Percentiles rank a stretch among this genome's conserved stretches.
Conservation (phyloP, 53 echinoderm and acorn worm genomes). For the Echinometra lucunter region DNA sequence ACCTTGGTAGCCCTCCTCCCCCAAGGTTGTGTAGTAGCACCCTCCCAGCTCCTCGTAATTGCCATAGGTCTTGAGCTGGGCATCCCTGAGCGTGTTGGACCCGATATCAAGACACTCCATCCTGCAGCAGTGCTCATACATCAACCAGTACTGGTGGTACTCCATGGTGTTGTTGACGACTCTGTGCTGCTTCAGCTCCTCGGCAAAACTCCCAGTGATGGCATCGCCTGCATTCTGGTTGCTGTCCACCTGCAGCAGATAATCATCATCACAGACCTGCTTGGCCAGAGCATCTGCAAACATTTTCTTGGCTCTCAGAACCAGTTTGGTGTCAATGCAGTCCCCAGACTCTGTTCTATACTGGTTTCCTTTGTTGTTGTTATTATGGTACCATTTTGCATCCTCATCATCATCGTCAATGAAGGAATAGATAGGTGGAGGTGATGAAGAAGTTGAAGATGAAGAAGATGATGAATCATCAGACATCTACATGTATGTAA, state of each 20-base stretch:
- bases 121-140: conserved; percentile 47
- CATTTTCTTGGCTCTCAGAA: not conserved
- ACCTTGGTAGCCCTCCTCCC: conserved; percentile 75
- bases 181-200: conserved; percentile 29
- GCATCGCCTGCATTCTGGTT: not conserved
- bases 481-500: not conserved
- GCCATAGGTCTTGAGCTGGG: conserved; percentile 56
- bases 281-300: not conserved
- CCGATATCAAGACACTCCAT: conserved; percentile 77
- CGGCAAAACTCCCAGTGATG: not conserved
- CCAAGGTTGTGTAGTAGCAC: conserved; percentile 72
- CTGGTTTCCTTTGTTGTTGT: not conserved
- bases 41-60: conserved; percentile 70
- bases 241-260: not conserved
- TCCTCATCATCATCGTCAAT: not conserved
- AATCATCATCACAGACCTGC: not conserved
- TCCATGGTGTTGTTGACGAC: not conserved
- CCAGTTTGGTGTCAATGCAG: not conserved
- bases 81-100: conserved; percentile 59
- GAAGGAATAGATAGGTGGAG: not conserved
- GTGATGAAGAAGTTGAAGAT: not conserved
- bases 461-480: not conserved
- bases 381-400: conserved; percentile 9
- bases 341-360: not conserved
- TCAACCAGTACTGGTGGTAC: conserved; percentile 40